These are phyloP conservation scores for Rhogogaster chlorosoma DNA, from an alignment of 2,888 invertebrate genomes.

Conservation along the genomic window DNA sequence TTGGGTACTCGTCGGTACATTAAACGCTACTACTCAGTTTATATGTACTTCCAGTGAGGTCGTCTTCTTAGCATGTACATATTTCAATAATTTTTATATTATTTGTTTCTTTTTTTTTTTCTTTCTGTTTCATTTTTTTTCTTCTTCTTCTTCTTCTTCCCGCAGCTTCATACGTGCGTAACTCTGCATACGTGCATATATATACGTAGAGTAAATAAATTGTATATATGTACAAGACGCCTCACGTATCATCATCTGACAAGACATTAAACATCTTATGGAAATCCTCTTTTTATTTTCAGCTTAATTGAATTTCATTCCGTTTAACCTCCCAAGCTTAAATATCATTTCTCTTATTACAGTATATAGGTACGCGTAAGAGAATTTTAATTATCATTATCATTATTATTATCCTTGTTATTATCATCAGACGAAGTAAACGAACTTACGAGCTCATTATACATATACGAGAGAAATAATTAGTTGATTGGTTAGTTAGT, in stretches of 20 bases:
- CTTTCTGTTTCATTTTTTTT: not conserved
- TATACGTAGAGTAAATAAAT: not conserved
- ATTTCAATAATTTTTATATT: not conserved
- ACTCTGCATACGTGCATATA: too few relatives aligned
- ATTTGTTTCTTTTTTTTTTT: not conserved
- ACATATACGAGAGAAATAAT: not conserved
- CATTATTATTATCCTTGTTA: not conserved
- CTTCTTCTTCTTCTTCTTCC: not conserved
- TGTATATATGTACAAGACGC: not conserved
- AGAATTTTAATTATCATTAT: constrained; percentile 13
- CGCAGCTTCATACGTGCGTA: too few relatives aligned
- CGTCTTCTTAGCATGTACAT: not conserved
- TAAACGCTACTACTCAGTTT: not conserved
- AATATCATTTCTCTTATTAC: constrained; percentile 11
- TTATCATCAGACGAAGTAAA: constrained; percentile 19
- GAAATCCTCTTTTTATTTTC: not conserved
- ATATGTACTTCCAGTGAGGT: not conserved
- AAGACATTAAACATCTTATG: constrained; percentile 27
- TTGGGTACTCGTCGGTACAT: constrained; percentile 1
- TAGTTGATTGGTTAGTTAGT: not conserved
- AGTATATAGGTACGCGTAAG: not conserved
- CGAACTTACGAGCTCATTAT: constrained; percentile 18
- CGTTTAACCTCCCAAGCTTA: not conserved
- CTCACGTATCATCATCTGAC: constrained; percentile 12
- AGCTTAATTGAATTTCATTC: constrained; percentile 19